phyloP scores from a whole-genome alignment of 1,140 invertebrate genomes.

The Aculops lycopersici region DNA sequence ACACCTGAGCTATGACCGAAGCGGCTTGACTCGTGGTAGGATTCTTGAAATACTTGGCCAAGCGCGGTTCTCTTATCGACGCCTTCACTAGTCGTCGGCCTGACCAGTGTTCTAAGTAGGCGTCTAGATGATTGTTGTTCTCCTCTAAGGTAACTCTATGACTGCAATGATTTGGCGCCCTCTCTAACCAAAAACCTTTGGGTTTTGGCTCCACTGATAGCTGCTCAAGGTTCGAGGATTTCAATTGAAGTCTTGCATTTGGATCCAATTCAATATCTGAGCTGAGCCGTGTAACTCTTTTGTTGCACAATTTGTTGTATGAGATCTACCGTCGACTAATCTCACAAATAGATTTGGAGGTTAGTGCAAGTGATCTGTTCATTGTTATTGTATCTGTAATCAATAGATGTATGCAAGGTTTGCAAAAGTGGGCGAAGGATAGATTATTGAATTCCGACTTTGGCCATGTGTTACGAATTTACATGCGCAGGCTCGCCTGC shows the following conservation, averaged over 20 bases:
- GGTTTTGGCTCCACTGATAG: slow-evolving; percentile 6
- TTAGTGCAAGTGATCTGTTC: background rate
- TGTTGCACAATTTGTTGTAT: too few species aligned
- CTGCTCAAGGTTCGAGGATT: slow-evolving; percentile 9
- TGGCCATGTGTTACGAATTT: too few species aligned
- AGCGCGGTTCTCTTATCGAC: slow-evolving; percentile 2
- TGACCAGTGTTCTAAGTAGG: slow-evolving; percentile 6
- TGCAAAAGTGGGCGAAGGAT: too few species aligned
- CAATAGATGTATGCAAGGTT: too few species aligned
- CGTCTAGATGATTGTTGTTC: slow-evolving; percentile 3
- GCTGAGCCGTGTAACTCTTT: slow-evolving; percentile 7
- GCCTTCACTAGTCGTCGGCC: slow-evolving; percentile 3
- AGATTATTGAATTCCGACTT: too few species aligned
- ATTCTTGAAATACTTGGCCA: background rate
- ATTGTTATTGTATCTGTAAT: background rate
- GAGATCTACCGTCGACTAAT: too few species aligned
- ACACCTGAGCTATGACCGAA: slow-evolving; percentile 3
- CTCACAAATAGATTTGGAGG: background rate
- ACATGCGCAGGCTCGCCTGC: too few species aligned
- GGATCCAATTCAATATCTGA: slow-evolving; percentile 4
- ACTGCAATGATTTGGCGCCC: background rate
- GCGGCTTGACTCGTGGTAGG: slow-evolving; percentile 2
- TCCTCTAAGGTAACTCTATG: slow-evolving; percentile 8
- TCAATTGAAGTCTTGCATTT: slow-evolving; percentile 2
- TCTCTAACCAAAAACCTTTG: slow-evolving; percentile 7